Evolutionary conservation across 2,888 invertebrate genomes (phyloP).

Genomic region (Chloroclystis v-ata): DNA sequence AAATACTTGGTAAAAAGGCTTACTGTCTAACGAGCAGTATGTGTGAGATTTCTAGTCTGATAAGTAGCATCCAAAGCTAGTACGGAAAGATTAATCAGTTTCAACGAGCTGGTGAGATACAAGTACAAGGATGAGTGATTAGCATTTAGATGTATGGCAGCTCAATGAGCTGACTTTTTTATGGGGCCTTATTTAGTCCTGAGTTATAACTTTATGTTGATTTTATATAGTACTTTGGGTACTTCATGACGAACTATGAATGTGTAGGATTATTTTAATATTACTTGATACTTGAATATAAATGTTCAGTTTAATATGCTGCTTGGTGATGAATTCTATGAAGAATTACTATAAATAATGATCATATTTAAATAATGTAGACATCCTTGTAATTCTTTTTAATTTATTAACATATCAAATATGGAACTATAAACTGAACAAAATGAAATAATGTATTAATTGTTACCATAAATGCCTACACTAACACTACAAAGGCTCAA

Average conservation of each 20-base stretch:
- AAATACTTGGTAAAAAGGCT: constrained; percentile 92
- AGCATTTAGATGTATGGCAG: constrained; percentile 18
- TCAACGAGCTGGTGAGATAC: constrained; percentile 14
- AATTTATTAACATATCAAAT: constrained; percentile 13
- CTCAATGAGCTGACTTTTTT: constrained; percentile 12
- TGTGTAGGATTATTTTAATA: constrained; percentile 16
- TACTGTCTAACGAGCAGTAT: constrained; percentile 73
- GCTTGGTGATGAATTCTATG: constrained; percentile 9
- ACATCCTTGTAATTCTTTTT: constrained; percentile 16
- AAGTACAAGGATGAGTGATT: constrained; percentile 21
- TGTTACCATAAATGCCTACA: constrained; percentile 21
- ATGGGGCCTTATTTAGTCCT: constrained; percentile 18
- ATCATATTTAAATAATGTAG: constrained; percentile 13
- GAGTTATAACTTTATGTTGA: constrained; percentile 6
- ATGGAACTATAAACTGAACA: constrained; percentile 16
- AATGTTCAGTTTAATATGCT: constrained; percentile 1
- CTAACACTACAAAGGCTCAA: constrained; percentile 16
- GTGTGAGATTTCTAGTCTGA: constrained; percentile 54
- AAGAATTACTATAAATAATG: constrained; percentile 8
- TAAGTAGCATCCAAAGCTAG: constrained; percentile 20
- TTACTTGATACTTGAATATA: constrained; percentile 1
- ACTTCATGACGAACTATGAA: constrained; percentile 18
- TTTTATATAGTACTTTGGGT: constrained; percentile 9
- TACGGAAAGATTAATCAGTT: constrained; percentile 14
- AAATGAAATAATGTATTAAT: constrained; percentile 15